A percentile compares a stretch with the other conserved stretches of the same genome.
Evolutionary conservation across 2,113 vertebrate genomes (phyloP).

Genomic region (Oreocharis arfaki): DNA sequence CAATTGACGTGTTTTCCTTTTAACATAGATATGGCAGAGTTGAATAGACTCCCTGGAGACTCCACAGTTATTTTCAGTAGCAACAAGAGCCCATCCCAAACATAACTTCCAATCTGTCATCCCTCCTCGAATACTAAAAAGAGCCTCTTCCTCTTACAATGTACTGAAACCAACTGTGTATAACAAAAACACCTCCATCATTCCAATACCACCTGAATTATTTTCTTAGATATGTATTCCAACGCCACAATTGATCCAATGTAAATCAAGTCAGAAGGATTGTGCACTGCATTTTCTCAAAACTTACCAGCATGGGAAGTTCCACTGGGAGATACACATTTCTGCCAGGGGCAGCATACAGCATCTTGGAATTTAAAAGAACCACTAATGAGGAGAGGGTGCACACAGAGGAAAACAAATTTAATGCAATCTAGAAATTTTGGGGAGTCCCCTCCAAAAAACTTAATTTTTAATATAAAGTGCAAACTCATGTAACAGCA

Average conservation of each 20-base stretch:
- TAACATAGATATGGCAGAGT: not conserved
- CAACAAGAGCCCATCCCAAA: slow-evolving; percentile 32
- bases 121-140: slow-evolving; percentile 11
- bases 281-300: not conserved
- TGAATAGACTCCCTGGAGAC: slow-evolving; percentile 6
- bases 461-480: not conserved
- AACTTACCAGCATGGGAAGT: not conserved
- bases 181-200: not conserved
- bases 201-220: not conserved
- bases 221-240: not conserved
- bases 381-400: not conserved
- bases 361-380: not conserved
- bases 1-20: slow-evolving; percentile 10
- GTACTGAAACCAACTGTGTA: not conserved
- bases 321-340: not conserved
- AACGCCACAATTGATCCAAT: not conserved
- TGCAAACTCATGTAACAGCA: not conserved
- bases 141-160: not conserved
- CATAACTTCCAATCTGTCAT: slow-evolving; percentile 43
- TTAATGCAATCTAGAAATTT: not conserved
- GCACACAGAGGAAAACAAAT: not conserved
- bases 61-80: slow-evolving; percentile 27
- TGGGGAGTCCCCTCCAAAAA: not conserved
- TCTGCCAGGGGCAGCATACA: not conserved
- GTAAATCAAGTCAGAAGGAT: not conserved